A percentile compares a stretch with the other conserved stretches of the same genome.
Evolutionary conservation across 2,888 invertebrate genomes (phyloP).

Genomic region (Xiphydria camelus): DNA sequence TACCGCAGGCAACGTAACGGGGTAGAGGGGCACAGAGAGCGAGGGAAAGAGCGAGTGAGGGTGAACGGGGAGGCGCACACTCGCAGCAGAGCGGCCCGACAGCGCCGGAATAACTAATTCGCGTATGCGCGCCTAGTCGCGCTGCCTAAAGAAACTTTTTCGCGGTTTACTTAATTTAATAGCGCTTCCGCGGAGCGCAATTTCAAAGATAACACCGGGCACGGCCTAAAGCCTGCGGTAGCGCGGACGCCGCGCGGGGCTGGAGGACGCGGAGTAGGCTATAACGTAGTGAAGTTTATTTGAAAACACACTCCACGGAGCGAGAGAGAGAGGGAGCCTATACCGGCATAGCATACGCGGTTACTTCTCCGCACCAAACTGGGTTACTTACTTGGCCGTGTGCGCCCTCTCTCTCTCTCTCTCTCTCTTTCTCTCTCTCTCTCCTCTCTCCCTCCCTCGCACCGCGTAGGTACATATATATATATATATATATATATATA

Average conservation of each 20-base stretch:
- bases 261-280: not conserved
- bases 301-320: not conserved
- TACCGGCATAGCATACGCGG: not conserved
- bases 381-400: not conserved
- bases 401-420: constrained; percentile 5
- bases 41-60: constrained; percentile 1
- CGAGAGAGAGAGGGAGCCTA: too few species aligned
- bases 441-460: constrained; percentile 16
- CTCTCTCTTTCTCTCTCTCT: not conserved
- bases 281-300: not conserved
- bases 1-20: constrained; percentile 6
- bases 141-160: constrained; percentile 36
- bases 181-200: constrained; percentile 43
- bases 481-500: constrained; percentile 12
- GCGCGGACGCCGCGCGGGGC: not conserved
- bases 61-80: not conserved
- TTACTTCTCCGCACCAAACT: not conserved
- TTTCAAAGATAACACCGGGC: constrained; percentile 50
- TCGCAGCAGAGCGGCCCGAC: too few species aligned
- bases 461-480: constrained; percentile 11
- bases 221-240: too few species aligned
- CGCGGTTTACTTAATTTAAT: constrained; percentile 49
- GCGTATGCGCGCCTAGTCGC: not conserved
- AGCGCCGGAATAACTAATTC: not conserved
- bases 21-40: constrained; percentile 10